Base-by-base conservation (phyloP, 2,888 invertebrate genomes). In the Toxonevra muliebris region DNA sequence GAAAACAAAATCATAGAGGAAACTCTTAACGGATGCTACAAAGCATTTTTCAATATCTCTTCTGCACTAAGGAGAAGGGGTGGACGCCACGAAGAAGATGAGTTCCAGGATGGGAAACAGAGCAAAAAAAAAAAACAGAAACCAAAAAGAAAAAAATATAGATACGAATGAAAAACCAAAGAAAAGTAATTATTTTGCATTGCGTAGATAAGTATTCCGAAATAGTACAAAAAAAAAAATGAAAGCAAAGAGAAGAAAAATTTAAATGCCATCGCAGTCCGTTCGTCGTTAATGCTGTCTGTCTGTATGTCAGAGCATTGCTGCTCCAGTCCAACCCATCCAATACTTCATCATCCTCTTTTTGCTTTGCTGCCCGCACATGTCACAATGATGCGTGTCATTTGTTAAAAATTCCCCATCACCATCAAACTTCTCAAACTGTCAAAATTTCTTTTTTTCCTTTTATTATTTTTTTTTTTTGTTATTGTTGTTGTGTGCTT, bases 131-230 rank as follows among this genome's bases (percentile, higher is more conserved):
- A 58, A 65, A 42, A 19, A 19, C 52, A 52, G n/a, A n/a, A 43
- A 15, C 12, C 59, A 53, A 48, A 41, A 19, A 45, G n/a, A 55
- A 55, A 55, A 40, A 40, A 40, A 11, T 55, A 30, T n/a, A 54
- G 60, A 20, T 13, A 20, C 13, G 13, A 60, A 43, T 60, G 43
- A 55, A 66, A 66, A 61, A 53, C 66, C 59, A 48, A 65, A 61
- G 57, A 66, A 66, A 61, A 66, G 60, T 61, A 66, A 66, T 66
- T 66, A 66, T 66, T 66, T 66, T 57, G 30, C 61, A 55, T 54
- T 50, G 66, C 66, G 50, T 66, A 61, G 66, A 66, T 66, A 66
- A 66, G 55, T 55, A 61, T 12, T 3, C 53, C 53, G 5, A 53
- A 53, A 1, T 12, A 53, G 17, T 2, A 53, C 7, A 19, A 15